Conservation (phyloP, 2,113 vertebrate genomes). For the Crypturellus undulatus region DNA sequence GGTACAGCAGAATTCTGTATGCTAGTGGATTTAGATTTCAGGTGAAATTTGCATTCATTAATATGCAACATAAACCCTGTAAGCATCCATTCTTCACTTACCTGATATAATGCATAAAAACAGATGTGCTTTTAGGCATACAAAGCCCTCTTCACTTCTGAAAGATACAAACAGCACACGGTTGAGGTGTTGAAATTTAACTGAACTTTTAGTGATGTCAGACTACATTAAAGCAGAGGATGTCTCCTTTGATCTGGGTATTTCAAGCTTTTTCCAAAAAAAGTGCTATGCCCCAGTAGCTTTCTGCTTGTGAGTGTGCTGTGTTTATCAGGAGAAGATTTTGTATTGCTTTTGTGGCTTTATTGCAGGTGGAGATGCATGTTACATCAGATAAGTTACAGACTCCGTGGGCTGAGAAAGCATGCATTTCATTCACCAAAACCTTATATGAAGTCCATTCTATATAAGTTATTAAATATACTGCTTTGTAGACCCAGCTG, state of each 20-base stretch:
- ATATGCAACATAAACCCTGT: background rate
- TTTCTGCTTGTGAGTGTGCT: background rate
- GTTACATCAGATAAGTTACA: background rate
- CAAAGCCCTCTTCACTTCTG: background rate
- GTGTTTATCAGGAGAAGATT: background rate
- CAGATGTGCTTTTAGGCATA: background rate
- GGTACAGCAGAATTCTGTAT: background rate
- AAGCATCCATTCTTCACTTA: background rate
- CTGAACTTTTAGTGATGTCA: background rate
- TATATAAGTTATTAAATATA: background rate
- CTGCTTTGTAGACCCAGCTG: background rate
- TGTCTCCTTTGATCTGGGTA: conserved; percentile 20
- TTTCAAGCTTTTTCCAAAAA: background rate
- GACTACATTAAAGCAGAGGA: background rate
- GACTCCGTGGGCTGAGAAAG: background rate
- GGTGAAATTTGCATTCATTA: background rate
- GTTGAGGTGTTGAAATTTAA: conserved; percentile 7
- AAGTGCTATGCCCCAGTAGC: background rate
- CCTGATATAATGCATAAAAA: background rate
- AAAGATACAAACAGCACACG: background rate
- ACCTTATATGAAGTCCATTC: background rate
- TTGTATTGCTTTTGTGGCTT: background rate
- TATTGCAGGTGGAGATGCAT: background rate
- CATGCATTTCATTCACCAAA: background rate
- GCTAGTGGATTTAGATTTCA: background rate